phyloP scores from a whole-genome alignment of 2,888 invertebrate species.

The Carpatolechia fugitivella region DNA sequence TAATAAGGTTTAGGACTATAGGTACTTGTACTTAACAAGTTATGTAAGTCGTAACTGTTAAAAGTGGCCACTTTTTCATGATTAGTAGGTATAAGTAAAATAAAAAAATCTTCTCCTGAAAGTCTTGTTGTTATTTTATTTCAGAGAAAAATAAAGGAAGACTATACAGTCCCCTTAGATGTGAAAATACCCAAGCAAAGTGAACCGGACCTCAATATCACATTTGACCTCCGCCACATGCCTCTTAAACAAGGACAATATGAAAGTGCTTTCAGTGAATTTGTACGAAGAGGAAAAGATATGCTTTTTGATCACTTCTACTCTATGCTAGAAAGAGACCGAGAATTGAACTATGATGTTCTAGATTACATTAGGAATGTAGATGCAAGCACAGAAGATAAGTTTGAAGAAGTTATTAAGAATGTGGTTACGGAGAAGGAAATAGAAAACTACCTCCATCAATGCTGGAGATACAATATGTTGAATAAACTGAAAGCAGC shows the following conservation, averaged over 20 bases:
- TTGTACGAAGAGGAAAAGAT: constrained; percentile 62
- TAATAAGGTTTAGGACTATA: no score
- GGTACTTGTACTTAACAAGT: no score
- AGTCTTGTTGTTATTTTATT: constrained; percentile 13
- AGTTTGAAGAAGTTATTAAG: constrained; percentile 56
- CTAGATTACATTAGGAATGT: constrained; percentile 55
- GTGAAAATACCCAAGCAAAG: constrained; percentile 47
- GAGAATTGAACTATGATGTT: constrained; percentile 37
- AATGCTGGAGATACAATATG: constrained; percentile 66
- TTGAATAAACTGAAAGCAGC: constrained; percentile 41
- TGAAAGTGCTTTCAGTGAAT: constrained; percentile 63
- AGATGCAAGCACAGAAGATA: constrained; percentile 64
- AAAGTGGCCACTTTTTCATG: no score
- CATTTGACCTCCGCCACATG: constrained; percentile 53
- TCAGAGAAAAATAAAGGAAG: constrained; percentile 60
- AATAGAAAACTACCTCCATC: constrained; percentile 61
- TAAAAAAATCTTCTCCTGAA: no score
- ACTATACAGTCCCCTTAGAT: constrained; percentile 51
- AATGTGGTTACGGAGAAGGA: constrained; percentile 56
- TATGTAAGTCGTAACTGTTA: no score
- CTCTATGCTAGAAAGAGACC: constrained; percentile 34
- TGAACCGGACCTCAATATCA: constrained; percentile 56
- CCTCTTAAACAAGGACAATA: constrained; percentile 53
- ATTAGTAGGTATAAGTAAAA: no score
- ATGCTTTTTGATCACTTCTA: constrained; percentile 58